These are phyloP conservation scores for Cantharis rustica DNA, from an alignment of 2,888 invertebrate species.

Conservation along the genomic window DNA sequence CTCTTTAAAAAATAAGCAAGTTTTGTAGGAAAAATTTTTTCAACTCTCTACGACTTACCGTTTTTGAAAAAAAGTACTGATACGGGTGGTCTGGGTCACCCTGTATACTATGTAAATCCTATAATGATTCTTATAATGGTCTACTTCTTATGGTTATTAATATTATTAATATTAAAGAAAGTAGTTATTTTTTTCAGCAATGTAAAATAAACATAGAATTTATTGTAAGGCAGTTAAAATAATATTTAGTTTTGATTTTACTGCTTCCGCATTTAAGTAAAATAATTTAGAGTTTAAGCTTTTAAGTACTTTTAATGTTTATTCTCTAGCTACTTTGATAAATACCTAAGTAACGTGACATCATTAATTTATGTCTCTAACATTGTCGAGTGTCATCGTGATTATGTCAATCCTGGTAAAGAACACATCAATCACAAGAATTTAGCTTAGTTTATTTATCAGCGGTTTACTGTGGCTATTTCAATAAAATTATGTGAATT, in stretches of 20 bases:
- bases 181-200: not conserved
- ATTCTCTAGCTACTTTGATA: constrained; percentile 35
- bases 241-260: constrained; percentile 10
- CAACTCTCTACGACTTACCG: no score
- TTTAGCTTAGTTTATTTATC: constrained; percentile 9
- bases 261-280: constrained; percentile 2
- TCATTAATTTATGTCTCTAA: constrained; percentile 43
- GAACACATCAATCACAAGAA: constrained; percentile 39
- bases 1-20: no score
- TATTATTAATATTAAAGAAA: not conserved
- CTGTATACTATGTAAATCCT: no score
- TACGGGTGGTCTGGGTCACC: no score
- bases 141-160: no score
- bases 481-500: constrained; percentile 17
- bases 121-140: no score
- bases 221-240: not conserved
- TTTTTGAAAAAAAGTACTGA: no score
- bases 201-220: not conserved
- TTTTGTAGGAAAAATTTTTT: no score
- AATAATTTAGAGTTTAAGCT: constrained; percentile 14
- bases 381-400: constrained; percentile 42
- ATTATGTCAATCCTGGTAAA: constrained; percentile 40
- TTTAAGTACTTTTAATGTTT: constrained; percentile 19
- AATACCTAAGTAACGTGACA: constrained; percentile 40
- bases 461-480: constrained; percentile 6